Percentiles rank a stretch among this genome's conserved stretches.
These are phyloP conservation scores for Drosophila monieri DNA, from an alignment of 2,888 invertebrate species.

Conservation along the genomic window DNA sequence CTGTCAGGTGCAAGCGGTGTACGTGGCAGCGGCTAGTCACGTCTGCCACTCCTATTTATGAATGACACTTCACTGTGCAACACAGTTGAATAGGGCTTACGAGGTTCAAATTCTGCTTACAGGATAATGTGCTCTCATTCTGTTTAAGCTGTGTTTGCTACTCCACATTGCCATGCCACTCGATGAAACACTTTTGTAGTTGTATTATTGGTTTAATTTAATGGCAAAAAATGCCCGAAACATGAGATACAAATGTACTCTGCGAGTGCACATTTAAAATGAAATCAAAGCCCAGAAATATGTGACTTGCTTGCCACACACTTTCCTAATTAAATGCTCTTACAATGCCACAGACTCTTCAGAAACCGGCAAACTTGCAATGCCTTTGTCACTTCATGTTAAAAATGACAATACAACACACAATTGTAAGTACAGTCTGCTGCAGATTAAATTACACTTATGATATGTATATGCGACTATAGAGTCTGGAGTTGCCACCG, in stretches of 20 bases:
- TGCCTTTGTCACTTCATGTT: conserved; percentile 6
- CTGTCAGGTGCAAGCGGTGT: conserved; percentile 32
- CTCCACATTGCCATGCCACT: conserved; percentile 20
- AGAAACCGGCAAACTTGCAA: neutral
- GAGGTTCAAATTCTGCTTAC: conserved; percentile 22
- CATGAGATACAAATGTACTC: neutral
- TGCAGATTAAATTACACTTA: conserved; percentile 24
- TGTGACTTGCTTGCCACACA: neutral
- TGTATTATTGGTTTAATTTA: neutral
- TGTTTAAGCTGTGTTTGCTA: conserved; percentile 10
- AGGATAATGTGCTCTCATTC: conserved; percentile 27
- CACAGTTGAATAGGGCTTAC: conserved; percentile 8
- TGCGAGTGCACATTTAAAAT: neutral
- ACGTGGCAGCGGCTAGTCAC: conserved; percentile 40
- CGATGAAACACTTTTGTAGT: conserved; percentile 4
- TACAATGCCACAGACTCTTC: neutral
- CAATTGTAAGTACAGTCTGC: conserved; percentile 7
- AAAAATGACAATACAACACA: conserved; percentile 4
- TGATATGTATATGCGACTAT: neutral
- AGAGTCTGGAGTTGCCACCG: conserved; percentile 3
- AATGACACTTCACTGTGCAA: conserved; percentile 25
- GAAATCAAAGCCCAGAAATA: neutral
- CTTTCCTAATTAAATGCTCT: neutral
- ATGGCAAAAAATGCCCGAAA: conserved; percentile 1
- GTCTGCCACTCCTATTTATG: conserved; percentile 34